Evolutionary conservation across 2,888 invertebrate genomes (phyloP).

Genomic region (Caenorhabditis afra): DNA sequence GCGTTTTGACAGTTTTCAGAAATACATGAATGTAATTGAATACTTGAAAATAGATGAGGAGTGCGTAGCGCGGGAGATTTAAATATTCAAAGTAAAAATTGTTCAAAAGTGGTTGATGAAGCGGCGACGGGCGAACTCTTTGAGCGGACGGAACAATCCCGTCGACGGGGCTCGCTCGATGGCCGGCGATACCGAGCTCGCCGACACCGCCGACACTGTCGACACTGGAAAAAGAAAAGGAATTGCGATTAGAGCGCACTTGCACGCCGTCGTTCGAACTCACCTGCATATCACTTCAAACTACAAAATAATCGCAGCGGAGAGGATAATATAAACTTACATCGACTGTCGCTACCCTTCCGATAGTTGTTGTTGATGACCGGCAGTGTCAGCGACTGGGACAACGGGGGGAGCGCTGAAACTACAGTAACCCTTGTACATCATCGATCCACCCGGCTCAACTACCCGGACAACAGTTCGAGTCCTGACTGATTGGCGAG

Average conservation of each 20-base stretch:
- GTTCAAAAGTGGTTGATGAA: slow-evolving; percentile 50
- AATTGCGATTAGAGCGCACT: not conserved
- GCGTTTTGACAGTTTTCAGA: too few relatives aligned
- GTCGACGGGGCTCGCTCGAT: slow-evolving; percentile 42
- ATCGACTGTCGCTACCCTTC: slow-evolving; percentile 46
- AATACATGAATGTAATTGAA: too few relatives aligned
- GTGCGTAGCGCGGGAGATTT: too few relatives aligned
- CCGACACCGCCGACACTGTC: slow-evolving; percentile 25
- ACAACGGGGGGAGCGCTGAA: slow-evolving; percentile 14
- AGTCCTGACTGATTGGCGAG: slow-evolving; percentile 49
- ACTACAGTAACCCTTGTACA: not conserved
- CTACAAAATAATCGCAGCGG: too few relatives aligned
- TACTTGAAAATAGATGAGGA: too few relatives aligned
- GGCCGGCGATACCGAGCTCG: slow-evolving; percentile 29
- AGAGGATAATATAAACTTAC: slow-evolving; percentile 11
- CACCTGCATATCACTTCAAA: too few relatives aligned
- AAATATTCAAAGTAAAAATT: not conserved
- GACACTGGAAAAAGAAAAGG: slow-evolving; percentile 24
- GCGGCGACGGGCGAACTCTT: slow-evolving; percentile 55
- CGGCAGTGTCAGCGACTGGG: slow-evolving; percentile 55
- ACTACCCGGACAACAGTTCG: slow-evolving; percentile 16
- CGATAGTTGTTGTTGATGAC: slow-evolving; percentile 50
- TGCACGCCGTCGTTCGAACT: not conserved
- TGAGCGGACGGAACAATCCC: slow-evolving; percentile 52
- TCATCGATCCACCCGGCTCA: slow-evolving; percentile 20